Evolutionary conservation across 2,113 vertebrate species (phyloP).

Genomic region (Vireo altiloquus): DNA sequence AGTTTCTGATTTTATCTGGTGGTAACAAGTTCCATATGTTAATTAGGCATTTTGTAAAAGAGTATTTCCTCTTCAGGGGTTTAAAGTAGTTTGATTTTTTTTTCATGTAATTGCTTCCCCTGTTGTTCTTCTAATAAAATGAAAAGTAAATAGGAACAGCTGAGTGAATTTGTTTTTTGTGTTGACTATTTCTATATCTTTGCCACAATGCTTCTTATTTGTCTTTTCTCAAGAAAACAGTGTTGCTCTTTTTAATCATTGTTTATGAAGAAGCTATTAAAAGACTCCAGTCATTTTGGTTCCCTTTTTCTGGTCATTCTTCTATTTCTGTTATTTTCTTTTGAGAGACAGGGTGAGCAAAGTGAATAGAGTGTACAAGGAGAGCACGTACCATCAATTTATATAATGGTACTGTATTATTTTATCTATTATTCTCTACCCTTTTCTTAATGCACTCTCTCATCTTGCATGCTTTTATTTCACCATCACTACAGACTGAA

Average conservation of each 20-base stretch:
- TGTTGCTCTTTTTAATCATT: conserved; percentile 51
- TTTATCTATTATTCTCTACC: conserved; percentile 62
- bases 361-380: conserved; percentile 47
- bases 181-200: conserved; percentile 15
- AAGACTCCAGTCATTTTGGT: conserved; percentile 27
- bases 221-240: conserved; percentile 34
- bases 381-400: conserved; percentile 56
- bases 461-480: conserved; percentile 65
- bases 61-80: background rate
- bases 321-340: conserved; percentile 49
- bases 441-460: conserved; percentile 62
- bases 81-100: background rate
- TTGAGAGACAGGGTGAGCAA: conserved; percentile 38
- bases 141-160: conserved; percentile 24
- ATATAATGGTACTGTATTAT: conserved; percentile 59
- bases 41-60: conserved; percentile 18
- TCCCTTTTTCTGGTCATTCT: conserved; percentile 30
- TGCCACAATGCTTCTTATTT: conserved; percentile 25
- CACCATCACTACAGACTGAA: conserved; percentile 35
- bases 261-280: conserved; percentile 51
- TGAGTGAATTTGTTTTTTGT: background rate
- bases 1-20: background rate
- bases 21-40: background rate
- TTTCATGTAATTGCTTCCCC: background rate
- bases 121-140: conserved; percentile 35